Evolutionary conservation across 2,888 invertebrate genomes (phyloP).

Genomic region (Lycophotia porphyrea): DNA sequence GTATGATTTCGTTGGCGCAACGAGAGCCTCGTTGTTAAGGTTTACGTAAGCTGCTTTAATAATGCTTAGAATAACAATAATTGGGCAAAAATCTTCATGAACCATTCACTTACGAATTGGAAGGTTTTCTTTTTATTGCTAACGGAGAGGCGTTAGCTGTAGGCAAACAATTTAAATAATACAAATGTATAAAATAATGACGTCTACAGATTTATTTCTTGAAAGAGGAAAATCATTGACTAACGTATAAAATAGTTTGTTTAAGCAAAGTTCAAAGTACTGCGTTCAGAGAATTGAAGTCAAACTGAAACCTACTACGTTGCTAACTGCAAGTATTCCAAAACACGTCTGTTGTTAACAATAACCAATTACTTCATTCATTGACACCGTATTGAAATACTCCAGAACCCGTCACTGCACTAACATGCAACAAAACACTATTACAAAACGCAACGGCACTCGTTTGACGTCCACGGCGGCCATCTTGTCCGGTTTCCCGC

Average conservation of each 20-base stretch:
- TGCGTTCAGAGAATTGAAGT: not conserved
- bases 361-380: not conserved
- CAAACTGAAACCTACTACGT: not conserved
- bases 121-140: conserved; percentile 18
- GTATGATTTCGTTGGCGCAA: conserved; percentile 16
- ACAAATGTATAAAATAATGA: not conserved
- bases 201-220: not conserved
- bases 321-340: not conserved
- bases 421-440: conserved; percentile 50
- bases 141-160: not conserved
- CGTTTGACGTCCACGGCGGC: conserved; percentile 69
- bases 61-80: conserved; percentile 45
- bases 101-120: conserved; percentile 32
- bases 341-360: not conserved
- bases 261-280: not conserved
- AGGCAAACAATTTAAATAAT: not conserved
- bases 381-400: conserved; percentile 18
- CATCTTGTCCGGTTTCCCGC: conserved; percentile 82
- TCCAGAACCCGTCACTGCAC: conserved; percentile 47
- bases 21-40: conserved; percentile 9
- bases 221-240: not conserved
- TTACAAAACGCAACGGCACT: conserved; percentile 56
- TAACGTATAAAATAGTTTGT: no score
- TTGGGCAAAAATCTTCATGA: conserved; percentile 35
- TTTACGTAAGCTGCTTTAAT: conserved; percentile 38